Percentiles rank a stretch among this genome's conserved stretches.
These are phyloP conservation scores for Salvelinus namaycush DNA, from an alignment of 2,113 vertebrate genomes.

Conservation along the genomic window DNA sequence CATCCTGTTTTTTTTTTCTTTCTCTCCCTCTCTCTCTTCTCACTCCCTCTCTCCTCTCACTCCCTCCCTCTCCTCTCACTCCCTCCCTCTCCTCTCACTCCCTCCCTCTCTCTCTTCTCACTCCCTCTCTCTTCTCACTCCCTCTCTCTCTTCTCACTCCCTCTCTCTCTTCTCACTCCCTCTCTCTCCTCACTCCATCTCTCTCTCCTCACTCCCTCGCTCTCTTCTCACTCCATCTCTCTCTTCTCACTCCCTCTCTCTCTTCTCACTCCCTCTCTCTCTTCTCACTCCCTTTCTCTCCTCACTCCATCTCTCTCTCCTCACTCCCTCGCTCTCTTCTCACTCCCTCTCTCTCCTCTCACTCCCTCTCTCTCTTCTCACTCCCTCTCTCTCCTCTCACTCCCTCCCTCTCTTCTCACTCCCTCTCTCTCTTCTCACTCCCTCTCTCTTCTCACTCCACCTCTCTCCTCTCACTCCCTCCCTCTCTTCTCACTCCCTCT, in stretches of 20 bases:
- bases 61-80: no score
- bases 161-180: conserved; percentile 21
- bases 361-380: no score
- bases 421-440: conserved; percentile 21
- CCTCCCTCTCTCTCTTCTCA: no score
- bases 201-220: neutral
- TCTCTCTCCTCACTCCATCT: conserved; percentile 20
- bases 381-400: no score
- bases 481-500: conserved; percentile 26
- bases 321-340: no score
- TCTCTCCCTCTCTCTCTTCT: neutral
- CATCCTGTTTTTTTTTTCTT: conserved; percentile 51
- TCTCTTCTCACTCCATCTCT: conserved; percentile 29
- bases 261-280: conserved; percentile 1
- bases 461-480: conserved; percentile 7
- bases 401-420: no score
- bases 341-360: conserved; percentile 18
- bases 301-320: no score
- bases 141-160: no score
- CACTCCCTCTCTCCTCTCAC: neutral
- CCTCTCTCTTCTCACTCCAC: conserved; percentile 11
- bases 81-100: conserved; percentile 22
- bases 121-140: no score
- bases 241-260: conserved; percentile 9
- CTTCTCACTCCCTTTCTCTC: neutral